Evolutionary conservation across 2,797 vertebrate genomes (phyloP), one percentile per base, ranked within the genome.

Genomic region (Delichon dasypus): DNA sequence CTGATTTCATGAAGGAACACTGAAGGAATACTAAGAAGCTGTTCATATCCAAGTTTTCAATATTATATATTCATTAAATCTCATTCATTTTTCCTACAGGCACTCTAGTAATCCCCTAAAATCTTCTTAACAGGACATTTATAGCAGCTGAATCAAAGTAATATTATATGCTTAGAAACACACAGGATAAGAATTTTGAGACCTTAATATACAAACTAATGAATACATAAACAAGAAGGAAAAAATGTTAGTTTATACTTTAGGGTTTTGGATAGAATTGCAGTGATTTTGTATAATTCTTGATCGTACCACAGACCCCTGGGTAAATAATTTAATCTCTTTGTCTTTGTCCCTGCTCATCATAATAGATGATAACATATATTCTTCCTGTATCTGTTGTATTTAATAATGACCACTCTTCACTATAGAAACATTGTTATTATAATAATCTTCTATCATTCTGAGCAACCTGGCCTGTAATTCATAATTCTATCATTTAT

Each of bases 161-260:
- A 42, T 82, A 40, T 91, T 75, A 79, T 55, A 51, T 50, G 61
- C 61, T 91, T 92, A 89, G 53, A 94, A 87, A 85, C 44, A 60
- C 22, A 32, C 16, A 54, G 32, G 60, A 47, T 85, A 87, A 85
- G 25, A 87, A 61, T 19, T 76, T 29, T 44, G 20, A 79, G 62
- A 72, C 22, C 51, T 62, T 76, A n/a, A n/a, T 60, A 13, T 70
- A 26, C 23, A 58, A 87, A 61, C 4, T 25, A 51, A 61, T 30
- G 32, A 25, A 32, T 36, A 11, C 27, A 81, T 45, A 58, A 65
- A 53, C 3, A 66, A 17, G 14, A 78, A 40, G 15, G 21, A 13
- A 42, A 83, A 71, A 36, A 5, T 10, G 16, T 26, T n/a, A 30
- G 12, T 44, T 90, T 68, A 54, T 77, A 8, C 10, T 77, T 62